phyloP scores from a whole-genome alignment of 2,113 vertebrate genomes.

The Camelus dromedarius region DNA sequence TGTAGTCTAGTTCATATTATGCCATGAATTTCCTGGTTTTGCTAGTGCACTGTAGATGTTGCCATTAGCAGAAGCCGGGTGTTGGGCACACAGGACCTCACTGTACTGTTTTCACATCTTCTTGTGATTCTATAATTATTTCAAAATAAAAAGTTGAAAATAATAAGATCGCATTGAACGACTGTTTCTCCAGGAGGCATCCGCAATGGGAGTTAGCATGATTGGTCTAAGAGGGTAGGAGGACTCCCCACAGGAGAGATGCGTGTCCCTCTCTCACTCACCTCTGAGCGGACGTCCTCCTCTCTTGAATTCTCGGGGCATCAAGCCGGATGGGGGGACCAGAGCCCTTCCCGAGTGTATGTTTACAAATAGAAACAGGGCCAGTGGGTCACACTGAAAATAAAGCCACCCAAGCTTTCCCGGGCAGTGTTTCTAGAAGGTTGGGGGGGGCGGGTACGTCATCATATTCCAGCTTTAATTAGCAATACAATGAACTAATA shows the following conservation, averaged over 20 bases:
- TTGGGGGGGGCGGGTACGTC: not conserved
- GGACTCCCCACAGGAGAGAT: rapidly evolving
- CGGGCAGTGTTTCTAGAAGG: not conserved
- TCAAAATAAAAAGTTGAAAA: constrained; percentile 9
- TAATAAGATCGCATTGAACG: not conserved
- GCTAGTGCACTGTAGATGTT: rapidly evolving
- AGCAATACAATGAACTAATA: constrained; percentile 71
- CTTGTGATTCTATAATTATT: not conserved
- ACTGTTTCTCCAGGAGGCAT: not conserved
- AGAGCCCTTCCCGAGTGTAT: not conserved
- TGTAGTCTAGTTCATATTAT: rapidly evolving
- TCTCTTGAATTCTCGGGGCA: not conserved
- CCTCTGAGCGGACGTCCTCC: not conserved
- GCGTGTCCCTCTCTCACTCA: not conserved
- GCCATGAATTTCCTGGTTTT: not conserved
- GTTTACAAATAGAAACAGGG: constrained; percentile 36
- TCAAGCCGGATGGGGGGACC: not conserved
- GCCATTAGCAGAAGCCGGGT: not conserved
- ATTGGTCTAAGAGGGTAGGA: rapidly evolving
- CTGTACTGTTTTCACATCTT: not conserved
- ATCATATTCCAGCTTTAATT: constrained; percentile 76
- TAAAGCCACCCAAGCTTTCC: not conserved
- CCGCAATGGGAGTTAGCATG: rapidly evolving
- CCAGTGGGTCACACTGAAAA: constrained; percentile 11
- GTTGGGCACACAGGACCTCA: rapidly evolving